Conservation (phyloP, 2,888 invertebrate species). For the Exocentrus adspersus region DNA sequence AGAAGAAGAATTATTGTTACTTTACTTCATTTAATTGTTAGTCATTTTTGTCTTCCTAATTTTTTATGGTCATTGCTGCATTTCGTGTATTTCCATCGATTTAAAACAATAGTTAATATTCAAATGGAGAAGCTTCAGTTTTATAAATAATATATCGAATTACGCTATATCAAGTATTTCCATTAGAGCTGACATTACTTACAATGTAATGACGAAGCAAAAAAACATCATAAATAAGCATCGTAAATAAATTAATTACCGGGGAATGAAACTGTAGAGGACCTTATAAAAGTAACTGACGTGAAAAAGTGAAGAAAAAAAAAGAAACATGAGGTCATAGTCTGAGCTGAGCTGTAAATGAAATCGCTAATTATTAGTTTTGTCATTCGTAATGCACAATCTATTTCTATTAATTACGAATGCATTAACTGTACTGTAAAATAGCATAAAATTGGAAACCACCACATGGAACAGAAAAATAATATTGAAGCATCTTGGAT, state of each 20-base stretch:
- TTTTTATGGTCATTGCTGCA: no score
- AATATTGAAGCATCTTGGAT: no score
- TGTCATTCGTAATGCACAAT: no score
- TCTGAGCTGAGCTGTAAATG: not conserved
- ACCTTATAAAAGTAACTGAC: not conserved
- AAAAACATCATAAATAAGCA: not conserved
- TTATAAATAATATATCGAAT: not conserved
- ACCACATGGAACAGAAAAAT: no score
- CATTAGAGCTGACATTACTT: not conserved
- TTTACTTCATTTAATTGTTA: no score
- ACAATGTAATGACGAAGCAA: not conserved
- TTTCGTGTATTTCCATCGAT: no score
- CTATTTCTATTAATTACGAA: no score
- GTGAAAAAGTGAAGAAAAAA: not conserved
- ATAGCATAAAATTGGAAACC: no score
- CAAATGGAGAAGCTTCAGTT: not conserved
- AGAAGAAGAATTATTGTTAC: no score
- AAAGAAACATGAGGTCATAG: not conserved
- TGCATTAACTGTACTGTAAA: no score
- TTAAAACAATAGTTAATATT: not conserved
- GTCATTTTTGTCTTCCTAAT: no score
- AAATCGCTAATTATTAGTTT: no score
- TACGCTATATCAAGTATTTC: not conserved
- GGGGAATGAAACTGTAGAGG: not conserved
- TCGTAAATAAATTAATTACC: not conserved